Base-by-base conservation (phyloP, 2,797 vertebrate genomes). In the Enteromius paludinosus region DNA sequence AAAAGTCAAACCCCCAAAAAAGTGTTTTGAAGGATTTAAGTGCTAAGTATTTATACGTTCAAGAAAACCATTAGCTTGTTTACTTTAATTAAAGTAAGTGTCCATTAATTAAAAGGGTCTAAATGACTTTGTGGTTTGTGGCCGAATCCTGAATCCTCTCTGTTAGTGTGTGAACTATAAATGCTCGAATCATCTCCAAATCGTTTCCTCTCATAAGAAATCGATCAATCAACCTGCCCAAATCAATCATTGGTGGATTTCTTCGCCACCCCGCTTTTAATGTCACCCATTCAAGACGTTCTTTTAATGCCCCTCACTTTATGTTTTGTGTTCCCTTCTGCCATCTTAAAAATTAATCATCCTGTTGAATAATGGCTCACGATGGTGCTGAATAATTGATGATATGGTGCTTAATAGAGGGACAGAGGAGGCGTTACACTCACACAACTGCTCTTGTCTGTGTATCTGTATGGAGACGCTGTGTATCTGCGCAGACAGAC, bases 381-480 rank as follows among this genome's bases (percentile, higher is more conserved):
- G 92, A 93, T 95, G 94, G 94, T 89, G 84, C 90, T 95, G 92
- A 93, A 96, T 96, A 95, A 96, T 95, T 95, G 90, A 95, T 96
- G 86, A 82, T 71, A 86, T 88, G 86, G 88, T 92, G 87, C 90
- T 93, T 91, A 92, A 93, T 93, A 92, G 91, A 93, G 90, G 89
- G 90, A 89, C 84, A 83, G 87, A 87, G 88, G 83, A 83, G 84
- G 85, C 87, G 92, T 88, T 92, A 91, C 88, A 84, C 92, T 87
- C 83, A 25, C 91, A 87, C 82, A 82, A 84, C 86, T 88, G 89
- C 88, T 90, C 90, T 89, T 33, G 83, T 78, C 45, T 72, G 69
- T 59, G 85, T 38, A 9, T 38, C 38, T 38, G 38, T 38, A 38
- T 38, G 82, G 82, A 90, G 75, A 49, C 68, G 85, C 84, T 86